These are phyloP conservation scores for Tupiocoris notatus DNA, from an alignment of 2,888 invertebrate species.

Conservation along the genomic window DNA sequence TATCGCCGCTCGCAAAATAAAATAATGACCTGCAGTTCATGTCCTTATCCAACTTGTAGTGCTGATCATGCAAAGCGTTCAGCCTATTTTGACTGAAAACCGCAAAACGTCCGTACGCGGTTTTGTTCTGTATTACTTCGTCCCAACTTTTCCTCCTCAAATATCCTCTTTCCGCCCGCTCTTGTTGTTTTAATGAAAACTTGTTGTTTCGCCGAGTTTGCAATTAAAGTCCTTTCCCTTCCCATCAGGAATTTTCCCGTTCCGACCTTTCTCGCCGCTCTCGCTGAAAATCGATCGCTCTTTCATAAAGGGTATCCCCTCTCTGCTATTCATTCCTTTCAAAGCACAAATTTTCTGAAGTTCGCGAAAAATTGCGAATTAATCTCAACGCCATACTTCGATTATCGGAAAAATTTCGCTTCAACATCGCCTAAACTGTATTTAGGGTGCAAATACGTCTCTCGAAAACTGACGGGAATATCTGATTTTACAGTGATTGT, in stretches of 20 bases:
- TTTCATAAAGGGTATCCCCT: constrained; percentile 18
- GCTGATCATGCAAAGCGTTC: no score
- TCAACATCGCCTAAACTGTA: no score
- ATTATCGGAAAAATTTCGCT: no score
- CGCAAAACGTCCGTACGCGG: not conserved
- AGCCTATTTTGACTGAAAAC: not conserved
- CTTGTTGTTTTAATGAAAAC: not conserved
- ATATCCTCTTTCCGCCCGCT: not conserved
- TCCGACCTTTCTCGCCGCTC: not conserved
- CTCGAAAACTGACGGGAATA: no score
- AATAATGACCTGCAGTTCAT: no score
- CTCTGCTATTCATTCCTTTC: not conserved
- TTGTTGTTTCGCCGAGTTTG: not conserved
- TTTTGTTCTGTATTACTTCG: not conserved
- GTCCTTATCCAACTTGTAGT: no score
- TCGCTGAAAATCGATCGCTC: constrained; percentile 18
- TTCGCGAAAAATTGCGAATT: not conserved
- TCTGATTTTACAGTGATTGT: no score
- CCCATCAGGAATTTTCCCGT: not conserved
- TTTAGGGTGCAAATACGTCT: no score
- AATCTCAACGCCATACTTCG: no score
- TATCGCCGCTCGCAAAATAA: no score
- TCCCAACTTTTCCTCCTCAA: not conserved
- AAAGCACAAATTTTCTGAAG: not conserved
- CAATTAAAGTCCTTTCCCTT: constrained; percentile 11